Conservation (phyloP, 2,797 vertebrate genomes). For the Protosalanx chinensis region DNA sequence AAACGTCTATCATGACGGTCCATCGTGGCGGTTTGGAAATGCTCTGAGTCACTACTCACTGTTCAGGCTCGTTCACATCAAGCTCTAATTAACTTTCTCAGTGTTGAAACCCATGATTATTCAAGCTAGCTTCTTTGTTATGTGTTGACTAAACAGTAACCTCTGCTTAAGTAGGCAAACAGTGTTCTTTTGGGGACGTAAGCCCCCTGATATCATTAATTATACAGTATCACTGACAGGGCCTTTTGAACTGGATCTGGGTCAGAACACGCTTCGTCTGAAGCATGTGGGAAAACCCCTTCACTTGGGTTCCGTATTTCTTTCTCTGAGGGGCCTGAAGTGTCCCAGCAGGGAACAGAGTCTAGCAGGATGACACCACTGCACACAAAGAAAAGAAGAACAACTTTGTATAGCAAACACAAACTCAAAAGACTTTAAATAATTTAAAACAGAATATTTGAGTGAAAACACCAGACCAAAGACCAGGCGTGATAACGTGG, state of each 20-base stretch:
- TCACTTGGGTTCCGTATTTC: neutral
- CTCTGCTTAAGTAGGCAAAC: constrained; percentile 34
- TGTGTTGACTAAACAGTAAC: constrained; percentile 44
- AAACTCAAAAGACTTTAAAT: too few relatives aligned
- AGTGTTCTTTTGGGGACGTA: constrained; percentile 40
- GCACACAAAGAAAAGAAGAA: neutral
- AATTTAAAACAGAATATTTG: too few relatives aligned
- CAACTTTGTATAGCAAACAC: too few relatives aligned
- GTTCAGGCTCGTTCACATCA: constrained; percentile 18
- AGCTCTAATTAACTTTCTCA: neutral
- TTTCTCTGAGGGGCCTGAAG: neutral
- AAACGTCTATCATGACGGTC: neutral
- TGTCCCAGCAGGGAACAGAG: neutral
- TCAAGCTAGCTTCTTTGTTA: constrained; percentile 15
- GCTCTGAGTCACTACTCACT: constrained; percentile 34
- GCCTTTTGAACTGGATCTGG: constrained; percentile 50
- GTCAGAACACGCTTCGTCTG: constrained; percentile 41
- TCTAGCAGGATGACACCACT: neutral
- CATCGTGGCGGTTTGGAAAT: constrained; percentile 23
- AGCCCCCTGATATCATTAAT: constrained; percentile 57
- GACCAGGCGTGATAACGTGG: too few relatives aligned
- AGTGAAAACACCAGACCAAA: too few relatives aligned
- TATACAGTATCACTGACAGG: constrained; percentile 43
- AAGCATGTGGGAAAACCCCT: constrained; percentile 53
- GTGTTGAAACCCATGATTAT: constrained; percentile 8